Evolutionary conservation across 2,797 vertebrate species (phyloP).

Genomic region (Lacerta viridis): DNA sequence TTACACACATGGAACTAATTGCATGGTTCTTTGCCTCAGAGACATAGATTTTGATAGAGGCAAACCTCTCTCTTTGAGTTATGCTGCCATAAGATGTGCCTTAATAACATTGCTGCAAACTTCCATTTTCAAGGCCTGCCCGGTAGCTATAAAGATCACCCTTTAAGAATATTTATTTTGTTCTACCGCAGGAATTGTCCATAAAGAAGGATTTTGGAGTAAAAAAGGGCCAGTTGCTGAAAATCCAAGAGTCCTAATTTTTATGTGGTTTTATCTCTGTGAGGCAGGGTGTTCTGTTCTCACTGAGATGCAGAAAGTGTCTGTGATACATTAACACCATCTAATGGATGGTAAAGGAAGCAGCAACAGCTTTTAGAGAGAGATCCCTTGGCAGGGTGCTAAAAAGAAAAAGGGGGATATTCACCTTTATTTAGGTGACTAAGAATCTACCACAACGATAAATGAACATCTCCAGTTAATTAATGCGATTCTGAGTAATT

Average conservation of each 20-base stretch:
- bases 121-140: neutral
- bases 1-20: neutral
- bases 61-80: neutral
- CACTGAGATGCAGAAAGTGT: neutral
- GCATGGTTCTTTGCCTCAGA: neutral
- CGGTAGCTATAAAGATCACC: neutral
- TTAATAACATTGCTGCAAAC: neutral
- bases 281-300: neutral
- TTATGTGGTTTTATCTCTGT: neutral
- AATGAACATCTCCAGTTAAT: too few species aligned
- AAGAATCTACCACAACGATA: too few species aligned
- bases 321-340: constrained; percentile 9
- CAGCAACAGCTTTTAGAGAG: neutral
- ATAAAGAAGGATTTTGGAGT: neutral
- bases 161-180: neutral
- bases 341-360: constrained; percentile 14
- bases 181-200: neutral
- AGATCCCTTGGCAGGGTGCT: neutral
- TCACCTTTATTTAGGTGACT: too few species aligned
- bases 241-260: neutral
- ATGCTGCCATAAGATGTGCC: neutral
- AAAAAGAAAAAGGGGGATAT: too few species aligned
- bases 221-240: neutral
- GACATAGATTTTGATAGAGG: neutral
- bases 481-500: too few species aligned